These are phyloP conservation scores for Liasis olivaceus DNA, from an alignment of 2,797 vertebrate species.

Conservation along the genomic window DNA sequence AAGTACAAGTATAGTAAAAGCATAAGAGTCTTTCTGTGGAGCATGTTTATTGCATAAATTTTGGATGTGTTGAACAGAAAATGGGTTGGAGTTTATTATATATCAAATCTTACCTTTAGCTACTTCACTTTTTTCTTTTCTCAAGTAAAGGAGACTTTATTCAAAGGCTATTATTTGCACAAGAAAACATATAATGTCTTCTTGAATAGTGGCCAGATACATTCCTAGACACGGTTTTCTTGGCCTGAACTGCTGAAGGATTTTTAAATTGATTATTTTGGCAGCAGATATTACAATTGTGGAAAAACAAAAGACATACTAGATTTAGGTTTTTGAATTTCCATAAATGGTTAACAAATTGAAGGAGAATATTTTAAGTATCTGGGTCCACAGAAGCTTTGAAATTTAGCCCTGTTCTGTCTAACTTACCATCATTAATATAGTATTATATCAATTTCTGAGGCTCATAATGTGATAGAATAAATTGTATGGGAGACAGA, in stretches of 20 bases:
- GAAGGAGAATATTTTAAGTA: conserved; percentile 65
- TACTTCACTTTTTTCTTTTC: not conserved
- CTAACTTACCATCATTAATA: conserved; percentile 24
- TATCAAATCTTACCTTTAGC: not conserved
- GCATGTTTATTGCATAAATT: not conserved
- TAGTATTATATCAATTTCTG: conserved; percentile 47
- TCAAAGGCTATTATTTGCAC: conserved; percentile 67
- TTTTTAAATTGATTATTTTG: conserved; percentile 78
- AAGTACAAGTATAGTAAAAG: not conserved
- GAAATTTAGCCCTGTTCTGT: conserved; percentile 60
- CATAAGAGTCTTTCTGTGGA: not conserved
- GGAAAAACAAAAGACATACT: conserved; percentile 72
- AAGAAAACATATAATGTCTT: conserved; percentile 72
- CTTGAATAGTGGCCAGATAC: conserved; percentile 73
- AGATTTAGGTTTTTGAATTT: conserved; percentile 73
- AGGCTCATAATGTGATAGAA: conserved; percentile 23
- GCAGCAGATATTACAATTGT: conserved; percentile 71
- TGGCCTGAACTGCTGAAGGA: conserved; percentile 74
- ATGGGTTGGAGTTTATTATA: not conserved
- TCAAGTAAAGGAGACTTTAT: conserved; percentile 35
- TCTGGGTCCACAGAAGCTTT: conserved; percentile 61
- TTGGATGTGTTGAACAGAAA: not conserved
- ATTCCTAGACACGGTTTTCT: conserved; percentile 79
- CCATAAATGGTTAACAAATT: conserved; percentile 79
- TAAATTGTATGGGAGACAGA: not conserved